Conservation (phyloP, 2,113 vertebrate species). For the Paraplagusia blochii region DNA sequence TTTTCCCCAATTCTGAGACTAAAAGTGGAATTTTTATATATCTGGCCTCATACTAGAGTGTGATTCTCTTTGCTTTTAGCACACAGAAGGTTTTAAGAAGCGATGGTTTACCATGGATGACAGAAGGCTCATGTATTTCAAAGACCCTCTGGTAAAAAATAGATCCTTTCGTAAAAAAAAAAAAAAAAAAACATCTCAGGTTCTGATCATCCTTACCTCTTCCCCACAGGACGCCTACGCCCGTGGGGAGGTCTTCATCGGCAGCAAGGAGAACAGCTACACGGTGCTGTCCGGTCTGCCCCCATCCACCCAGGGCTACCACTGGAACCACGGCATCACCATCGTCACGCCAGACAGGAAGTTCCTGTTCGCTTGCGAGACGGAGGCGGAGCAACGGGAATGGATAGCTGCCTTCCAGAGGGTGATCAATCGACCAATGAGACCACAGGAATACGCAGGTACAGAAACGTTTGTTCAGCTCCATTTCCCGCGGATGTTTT, state of each 20-base stretch:
- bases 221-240: constrained; percentile 88
- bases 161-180: too few relatives aligned
- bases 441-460: constrained; percentile 98
- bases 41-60: not conserved
- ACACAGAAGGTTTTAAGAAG: constrained; percentile 95
- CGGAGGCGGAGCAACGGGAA: constrained; percentile 83
- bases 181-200: too few relatives aligned
- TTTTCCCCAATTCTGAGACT: not conserved
- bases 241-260: constrained; percentile 94
- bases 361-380: constrained; percentile 95
- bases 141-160: constrained; percentile 94
- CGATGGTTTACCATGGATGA: constrained; percentile 98
- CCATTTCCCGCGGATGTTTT: too few relatives aligned
- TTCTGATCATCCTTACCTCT: not conserved
- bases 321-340: constrained; percentile 93
- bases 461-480: not conserved
- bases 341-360: constrained; percentile 93
- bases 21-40: too few relatives aligned
- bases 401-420: constrained; percentile 91
- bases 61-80: constrained; percentile 67
- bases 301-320: constrained; percentile 84
- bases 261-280: constrained; percentile 94
- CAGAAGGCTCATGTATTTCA: constrained; percentile 95
- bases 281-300: constrained; percentile 88
- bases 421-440: constrained; percentile 93